A percentile compares a stretch with the other conserved stretches of the same genome.
phyloP scores from a whole-genome alignment of 2,113 vertebrate genomes.

The Mormoops blainvillei region DNA sequence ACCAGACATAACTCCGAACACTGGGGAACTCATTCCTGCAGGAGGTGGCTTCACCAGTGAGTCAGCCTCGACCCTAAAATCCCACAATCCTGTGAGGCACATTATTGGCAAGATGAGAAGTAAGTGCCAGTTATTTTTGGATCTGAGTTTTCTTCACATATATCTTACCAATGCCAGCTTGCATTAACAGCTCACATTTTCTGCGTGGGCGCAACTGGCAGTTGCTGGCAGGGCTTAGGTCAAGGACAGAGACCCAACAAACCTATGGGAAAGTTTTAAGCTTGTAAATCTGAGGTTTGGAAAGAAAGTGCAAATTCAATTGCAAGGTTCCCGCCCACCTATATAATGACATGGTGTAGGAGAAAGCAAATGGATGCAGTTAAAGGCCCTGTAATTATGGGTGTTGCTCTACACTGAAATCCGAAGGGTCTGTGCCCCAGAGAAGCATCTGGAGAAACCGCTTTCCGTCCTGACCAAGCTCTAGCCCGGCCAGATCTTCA shows the following conservation, averaged over 20 bases:
- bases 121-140: neutral
- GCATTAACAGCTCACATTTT: neutral
- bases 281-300: slow-evolving; percentile 6
- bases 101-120: neutral
- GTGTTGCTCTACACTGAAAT: neutral
- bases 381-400: neutral
- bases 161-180: neutral
- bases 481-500: neutral
- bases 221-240: neutral
- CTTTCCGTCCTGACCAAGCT: neutral
- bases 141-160: neutral
- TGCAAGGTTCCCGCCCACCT: neutral
- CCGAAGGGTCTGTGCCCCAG: neutral
- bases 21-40: neutral
- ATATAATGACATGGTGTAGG: neutral
- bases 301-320: slow-evolving; percentile 11
- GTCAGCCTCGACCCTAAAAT: neutral
- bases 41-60: neutral
- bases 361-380: neutral
- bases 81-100: neutral
- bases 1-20: neutral
- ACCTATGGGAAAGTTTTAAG: neutral
- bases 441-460: neutral
- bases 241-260: neutral
- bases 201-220: neutral